Base-by-base conservation (phyloP, 2,888 invertebrate genomes). In the Dynastes grantii region DNA sequence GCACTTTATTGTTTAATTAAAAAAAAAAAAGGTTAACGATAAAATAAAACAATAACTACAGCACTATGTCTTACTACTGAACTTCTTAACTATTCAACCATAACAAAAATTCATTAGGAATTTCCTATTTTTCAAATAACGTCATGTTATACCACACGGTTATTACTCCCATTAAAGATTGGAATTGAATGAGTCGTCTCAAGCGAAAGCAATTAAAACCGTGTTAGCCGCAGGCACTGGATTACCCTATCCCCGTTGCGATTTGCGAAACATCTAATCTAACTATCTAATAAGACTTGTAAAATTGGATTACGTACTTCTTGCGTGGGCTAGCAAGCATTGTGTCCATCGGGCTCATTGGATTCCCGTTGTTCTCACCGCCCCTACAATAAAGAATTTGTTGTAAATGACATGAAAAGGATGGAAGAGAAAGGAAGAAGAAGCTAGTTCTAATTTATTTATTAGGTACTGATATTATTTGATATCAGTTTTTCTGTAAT, bases 371-470 rank as follows among this genome's bases (percentile, higher is more conserved):
- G 82, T 83, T 82, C 81, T 83, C 84, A 82, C 82, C 83, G 83
- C 82, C 84, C 84, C 85, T 85, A 84, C 83, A 85, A 85, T 84
- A 85, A 83, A 82, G 78, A 82, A 80, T 76, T 82, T 82, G 82
- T 82, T 81, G 82, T 81, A 78, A 81, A 80, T 75, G 67, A 29
- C 75, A 76, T 75, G 37, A 27, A 13, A 37, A 68, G 45, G 45
- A 45, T 45, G 45, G 11, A 45, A 45, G 45, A 45, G 45, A 6
- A 37, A 37, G 37, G 4, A 37, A 37, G 37, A 3, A 68, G 45
- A 68, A 68, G 45, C 13, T 67, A 29, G 0, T 61, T 61, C 22
- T 61, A 29, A 9, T 9, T 8, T 22, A 9, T 27, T 16, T 27
- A 61, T 27, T 61, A 8, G n/a, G 53, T 22, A 22, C 22, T 22